Conservation (phyloP, 2,888 invertebrate genomes). For the Oxyscelio sp. region DNA sequence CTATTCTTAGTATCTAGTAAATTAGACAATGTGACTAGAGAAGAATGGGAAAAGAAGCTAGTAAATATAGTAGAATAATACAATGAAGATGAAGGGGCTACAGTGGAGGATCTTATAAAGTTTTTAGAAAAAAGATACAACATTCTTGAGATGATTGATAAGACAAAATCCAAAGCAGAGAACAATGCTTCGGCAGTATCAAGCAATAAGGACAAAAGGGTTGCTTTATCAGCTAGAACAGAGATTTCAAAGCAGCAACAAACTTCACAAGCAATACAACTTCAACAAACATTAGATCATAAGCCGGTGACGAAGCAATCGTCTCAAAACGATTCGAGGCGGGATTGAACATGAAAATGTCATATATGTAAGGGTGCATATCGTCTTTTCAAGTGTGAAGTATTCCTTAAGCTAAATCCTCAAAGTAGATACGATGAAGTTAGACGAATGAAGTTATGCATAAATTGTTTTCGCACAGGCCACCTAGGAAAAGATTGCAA, state of each 20-base stretch:
- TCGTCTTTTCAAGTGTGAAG: not conserved
- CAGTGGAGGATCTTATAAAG: not conserved
- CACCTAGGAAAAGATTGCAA: slow-evolving; percentile 8
- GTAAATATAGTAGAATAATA: not conserved
- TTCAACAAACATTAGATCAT: not conserved
- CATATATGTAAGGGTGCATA: not conserved
- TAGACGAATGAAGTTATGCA: slow-evolving; percentile 8
- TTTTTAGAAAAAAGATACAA: slow-evolving; percentile 22
- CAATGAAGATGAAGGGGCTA: not conserved
- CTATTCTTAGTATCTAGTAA: slow-evolving; percentile 4
- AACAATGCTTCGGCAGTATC: not conserved
- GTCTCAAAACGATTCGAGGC: not conserved
- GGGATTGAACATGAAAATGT: not conserved
- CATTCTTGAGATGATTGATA: slow-evolving; percentile 8
- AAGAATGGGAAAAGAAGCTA: slow-evolving; percentile 18
- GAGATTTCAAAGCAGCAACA: not conserved
- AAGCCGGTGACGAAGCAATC: not conserved
- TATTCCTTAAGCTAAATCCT: not conserved
- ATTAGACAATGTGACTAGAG: not conserved
- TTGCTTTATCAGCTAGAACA: not conserved
- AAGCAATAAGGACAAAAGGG: not conserved
- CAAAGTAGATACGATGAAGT: not conserved
- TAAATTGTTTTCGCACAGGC: slow-evolving; percentile 16
- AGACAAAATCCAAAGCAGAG: not conserved
- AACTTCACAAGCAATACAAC: not conserved